Conservation (phyloP, 2,888 invertebrate species). For the Apantesis nais region DNA sequence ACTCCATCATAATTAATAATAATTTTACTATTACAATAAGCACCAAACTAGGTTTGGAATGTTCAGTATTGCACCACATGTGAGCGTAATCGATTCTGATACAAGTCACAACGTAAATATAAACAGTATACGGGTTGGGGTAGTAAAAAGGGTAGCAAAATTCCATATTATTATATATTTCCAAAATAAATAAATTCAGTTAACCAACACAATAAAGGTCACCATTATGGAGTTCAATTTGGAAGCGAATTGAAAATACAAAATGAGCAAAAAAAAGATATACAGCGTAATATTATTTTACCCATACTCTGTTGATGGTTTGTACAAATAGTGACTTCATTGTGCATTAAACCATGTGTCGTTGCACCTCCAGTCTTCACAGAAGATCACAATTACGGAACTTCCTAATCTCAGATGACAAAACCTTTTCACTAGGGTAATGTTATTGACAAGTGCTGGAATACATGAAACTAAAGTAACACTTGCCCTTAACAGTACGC, state of each 20-base stretch:
- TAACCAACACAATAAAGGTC: constrained; percentile 78
- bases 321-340: constrained; percentile 84
- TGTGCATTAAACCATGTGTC: constrained; percentile 70
- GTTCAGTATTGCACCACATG: constrained; percentile 82
- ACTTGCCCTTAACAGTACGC: background rate
- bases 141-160: constrained; percentile 46
- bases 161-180: constrained; percentile 51
- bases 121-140: constrained; percentile 47
- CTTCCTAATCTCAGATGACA: constrained; percentile 70
- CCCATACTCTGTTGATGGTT: constrained; percentile 65
- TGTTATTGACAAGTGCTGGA: constrained; percentile 39
- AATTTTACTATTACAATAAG: constrained; percentile 81
- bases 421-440: constrained; percentile 41
- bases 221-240: constrained; percentile 67
- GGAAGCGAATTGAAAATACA: constrained; percentile 42
- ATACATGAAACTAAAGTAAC: constrained; percentile 16
- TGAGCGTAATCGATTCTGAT: constrained; percentile 72
- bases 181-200: constrained; percentile 69
- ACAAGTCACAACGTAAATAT: constrained; percentile 60
- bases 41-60: constrained; percentile 85
- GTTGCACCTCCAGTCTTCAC: constrained; percentile 73
- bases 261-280: constrained; percentile 52
- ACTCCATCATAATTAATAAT: constrained; percentile 72
- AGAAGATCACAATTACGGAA: constrained; percentile 73
- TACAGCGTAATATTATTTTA: constrained; percentile 51